Percentiles rank a stretch among this genome's conserved stretches.
phyloP scores from a whole-genome alignment of 2,888 invertebrate genomes.

The Hypsopygia costalis region DNA sequence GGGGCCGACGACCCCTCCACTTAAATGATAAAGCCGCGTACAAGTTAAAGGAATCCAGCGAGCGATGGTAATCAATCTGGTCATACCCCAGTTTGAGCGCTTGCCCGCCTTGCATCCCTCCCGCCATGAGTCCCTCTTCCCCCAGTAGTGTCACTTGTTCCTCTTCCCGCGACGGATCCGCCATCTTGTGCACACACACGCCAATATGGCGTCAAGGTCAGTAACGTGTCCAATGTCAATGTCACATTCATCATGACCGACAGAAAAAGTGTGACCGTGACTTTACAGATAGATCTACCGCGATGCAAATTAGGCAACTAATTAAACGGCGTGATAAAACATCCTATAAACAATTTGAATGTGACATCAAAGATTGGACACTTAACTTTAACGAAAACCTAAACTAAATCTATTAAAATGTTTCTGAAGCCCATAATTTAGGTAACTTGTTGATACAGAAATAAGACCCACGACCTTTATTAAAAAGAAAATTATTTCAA shows the following conservation, averaged over 20 bases:
- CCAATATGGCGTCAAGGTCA: conserved; percentile 79
- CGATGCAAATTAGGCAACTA: background rate
- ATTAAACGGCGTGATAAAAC: conserved; percentile 1
- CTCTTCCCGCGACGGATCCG: conserved; percentile 97
- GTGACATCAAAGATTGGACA: conserved; percentile 57
- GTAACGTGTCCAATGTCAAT: conserved; percentile 86
- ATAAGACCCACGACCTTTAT: conserved; percentile 55
- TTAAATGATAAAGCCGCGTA: conserved; percentile 11
- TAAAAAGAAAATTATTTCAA: conserved; percentile 31
- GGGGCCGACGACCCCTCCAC: background rate
- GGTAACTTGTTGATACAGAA: conserved; percentile 32
- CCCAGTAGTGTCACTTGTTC: conserved; percentile 97
- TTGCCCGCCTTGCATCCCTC: conserved; percentile 97
- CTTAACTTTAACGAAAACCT: conserved; percentile 27
- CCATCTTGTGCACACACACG: conserved; percentile 91
- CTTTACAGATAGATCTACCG: conserved; percentile 7
- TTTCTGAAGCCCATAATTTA: conserved; percentile 49
- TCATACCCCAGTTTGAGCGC: conserved; percentile 98
- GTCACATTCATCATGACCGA: conserved; percentile 55
- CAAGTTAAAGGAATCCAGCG: conserved; percentile 61
- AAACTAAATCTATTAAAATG: conserved; percentile 22
- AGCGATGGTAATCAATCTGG: conserved; percentile 27
- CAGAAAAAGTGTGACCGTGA: conserved; percentile 22
- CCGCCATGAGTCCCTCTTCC: conserved; percentile 96
- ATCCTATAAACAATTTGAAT: conserved; percentile 29